A percentile compares a stretch with the other conserved stretches of the same genome.
Conservation (phyloP, 2,113 vertebrate genomes). For the Sprattus sprattus region DNA sequence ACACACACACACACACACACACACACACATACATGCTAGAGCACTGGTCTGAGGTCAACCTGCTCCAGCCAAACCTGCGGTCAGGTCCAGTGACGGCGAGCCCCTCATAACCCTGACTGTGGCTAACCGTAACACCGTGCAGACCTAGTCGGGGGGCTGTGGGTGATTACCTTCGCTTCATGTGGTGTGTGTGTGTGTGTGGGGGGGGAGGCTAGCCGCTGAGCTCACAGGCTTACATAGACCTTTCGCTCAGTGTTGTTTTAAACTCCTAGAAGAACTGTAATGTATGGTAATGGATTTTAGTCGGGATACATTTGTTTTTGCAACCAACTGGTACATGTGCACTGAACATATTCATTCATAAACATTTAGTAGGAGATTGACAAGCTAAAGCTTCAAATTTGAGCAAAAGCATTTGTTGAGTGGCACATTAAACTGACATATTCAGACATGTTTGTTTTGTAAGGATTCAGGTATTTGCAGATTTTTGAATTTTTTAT, state of each 20-base stretch:
- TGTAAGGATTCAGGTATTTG: no score
- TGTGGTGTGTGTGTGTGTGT: constrained; percentile 34
- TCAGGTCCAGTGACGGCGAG: no score
- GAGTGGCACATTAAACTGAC: no score
- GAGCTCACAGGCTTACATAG: constrained; percentile 26
- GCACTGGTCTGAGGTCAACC: neutral
- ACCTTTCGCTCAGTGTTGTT: neutral
- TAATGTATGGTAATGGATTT: constrained; percentile 7
- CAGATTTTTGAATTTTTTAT: no score
- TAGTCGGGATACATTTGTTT: neutral
- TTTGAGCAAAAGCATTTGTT: no score
- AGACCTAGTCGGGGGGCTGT: constrained; percentile 6
- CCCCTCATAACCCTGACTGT: neutral
- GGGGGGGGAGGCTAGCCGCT: constrained; percentile 24
- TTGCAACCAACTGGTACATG: neutral
- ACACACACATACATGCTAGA: neutral
- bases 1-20: constrained; percentile 5
- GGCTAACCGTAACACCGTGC: neutral
- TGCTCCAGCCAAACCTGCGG: no score
- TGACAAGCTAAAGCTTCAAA: neutral
- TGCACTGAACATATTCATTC: neutral
- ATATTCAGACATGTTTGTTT: no score
- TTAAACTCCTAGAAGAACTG: neutral
- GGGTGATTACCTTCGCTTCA: constrained; percentile 23
- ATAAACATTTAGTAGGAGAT: neutral